Percentiles rank a stretch among this genome's conserved stretches.
Conservation (phyloP, 2,888 invertebrate genomes). For the Hecatera dysodea region DNA sequence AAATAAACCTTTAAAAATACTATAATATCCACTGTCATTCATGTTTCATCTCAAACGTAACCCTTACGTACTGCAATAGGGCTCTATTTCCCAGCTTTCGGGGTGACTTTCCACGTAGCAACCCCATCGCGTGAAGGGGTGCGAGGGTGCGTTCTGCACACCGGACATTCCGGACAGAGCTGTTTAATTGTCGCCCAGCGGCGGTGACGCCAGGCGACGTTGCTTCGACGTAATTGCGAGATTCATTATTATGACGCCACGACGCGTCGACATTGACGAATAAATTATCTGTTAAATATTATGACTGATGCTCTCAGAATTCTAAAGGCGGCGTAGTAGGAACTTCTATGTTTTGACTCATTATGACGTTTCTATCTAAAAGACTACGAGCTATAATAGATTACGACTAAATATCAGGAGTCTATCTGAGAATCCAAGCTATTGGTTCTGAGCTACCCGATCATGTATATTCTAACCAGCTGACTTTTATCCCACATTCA, state of each 20-base stretch:
- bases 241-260: constrained; percentile 44
- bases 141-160: constrained; percentile 70
- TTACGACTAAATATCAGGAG: background rate
- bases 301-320: background rate
- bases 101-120: constrained; percentile 12
- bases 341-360: background rate
- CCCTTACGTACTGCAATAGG: background rate
- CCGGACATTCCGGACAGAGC: constrained; percentile 49
- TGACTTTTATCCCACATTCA: background rate
- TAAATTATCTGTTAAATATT: background rate
- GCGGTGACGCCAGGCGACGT: constrained; percentile 36
- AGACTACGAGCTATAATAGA: background rate
- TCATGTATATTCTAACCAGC: too few relatives aligned
- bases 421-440: background rate
- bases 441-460: background rate
- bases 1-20: too few relatives aligned
- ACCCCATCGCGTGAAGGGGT: constrained; percentile 40
- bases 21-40: background rate
- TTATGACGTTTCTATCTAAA: background rate
- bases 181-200: constrained; percentile 36
- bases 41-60: background rate
- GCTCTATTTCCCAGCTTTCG: constrained; percentile 8
- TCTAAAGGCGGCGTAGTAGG: background rate
- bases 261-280: constrained; percentile 24
- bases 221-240: constrained; percentile 20